Percentiles rank a stretch among this genome's conserved stretches.
These are phyloP conservation scores for Hermetia illucens DNA, from an alignment of 1,140 invertebrate species.

Conservation along the genomic window DNA sequence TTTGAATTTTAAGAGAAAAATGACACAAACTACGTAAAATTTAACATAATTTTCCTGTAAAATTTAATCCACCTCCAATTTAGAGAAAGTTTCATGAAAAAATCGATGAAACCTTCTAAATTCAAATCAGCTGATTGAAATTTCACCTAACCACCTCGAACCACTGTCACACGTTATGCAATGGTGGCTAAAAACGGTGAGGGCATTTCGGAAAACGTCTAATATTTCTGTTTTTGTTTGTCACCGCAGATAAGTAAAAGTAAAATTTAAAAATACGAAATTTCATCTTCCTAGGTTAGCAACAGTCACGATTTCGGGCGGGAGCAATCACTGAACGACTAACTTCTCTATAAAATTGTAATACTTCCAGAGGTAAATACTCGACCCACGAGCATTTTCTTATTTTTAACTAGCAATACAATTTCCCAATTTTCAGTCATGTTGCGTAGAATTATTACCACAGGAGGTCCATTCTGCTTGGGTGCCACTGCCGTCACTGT, in stretches of 20 bases:
- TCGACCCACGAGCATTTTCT: too few relatives aligned
- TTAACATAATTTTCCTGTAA: too few relatives aligned
- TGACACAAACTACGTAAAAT: too few relatives aligned
- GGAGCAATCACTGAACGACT: not conserved
- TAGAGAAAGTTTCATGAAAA: too few relatives aligned
- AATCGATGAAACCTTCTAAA: too few relatives aligned
- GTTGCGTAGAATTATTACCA: not conserved
- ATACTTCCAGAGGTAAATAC: too few relatives aligned
- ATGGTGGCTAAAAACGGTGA: not conserved
- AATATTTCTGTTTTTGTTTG: not conserved
- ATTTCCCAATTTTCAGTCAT: not conserved
- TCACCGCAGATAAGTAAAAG: not conserved
- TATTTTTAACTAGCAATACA: not conserved
- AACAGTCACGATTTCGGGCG: not conserved
- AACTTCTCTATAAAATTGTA: not conserved
- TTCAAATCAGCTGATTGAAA: too few relatives aligned
- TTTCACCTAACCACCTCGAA: too few relatives aligned
- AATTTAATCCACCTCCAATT: too few relatives aligned
- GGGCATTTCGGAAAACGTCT: not conserved
- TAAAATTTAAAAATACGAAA: not conserved
- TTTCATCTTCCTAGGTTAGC: too few relatives aligned
- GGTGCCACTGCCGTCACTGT: constrained; percentile 19
- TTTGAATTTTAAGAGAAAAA: too few relatives aligned
- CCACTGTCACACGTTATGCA: not conserved
- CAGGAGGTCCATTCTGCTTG: too few relatives aligned